phyloP scores from a whole-genome alignment of 2,888 invertebrate genomes.

The Encarsia formosa region DNA sequence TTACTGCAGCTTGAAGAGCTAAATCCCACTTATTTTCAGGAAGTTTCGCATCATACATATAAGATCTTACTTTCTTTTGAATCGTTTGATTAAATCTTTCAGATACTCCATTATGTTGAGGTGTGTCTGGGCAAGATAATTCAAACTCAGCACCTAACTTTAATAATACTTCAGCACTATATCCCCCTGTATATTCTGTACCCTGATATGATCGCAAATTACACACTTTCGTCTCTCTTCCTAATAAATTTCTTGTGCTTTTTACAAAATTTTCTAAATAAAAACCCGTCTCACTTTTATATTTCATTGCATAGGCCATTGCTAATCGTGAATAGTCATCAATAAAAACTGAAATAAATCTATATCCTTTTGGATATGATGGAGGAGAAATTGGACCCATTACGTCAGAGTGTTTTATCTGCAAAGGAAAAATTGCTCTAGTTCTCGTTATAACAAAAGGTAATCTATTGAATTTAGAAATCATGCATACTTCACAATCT shows the following conservation, averaged over 20 bases:
- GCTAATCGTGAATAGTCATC: conserved; percentile 31
- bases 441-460: conserved; percentile 23
- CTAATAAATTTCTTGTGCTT: conserved; percentile 28
- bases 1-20: conserved; percentile 19
- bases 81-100: conserved; percentile 28
- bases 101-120: conserved; percentile 26
- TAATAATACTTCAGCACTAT: conserved; percentile 26
- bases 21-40: conserved; percentile 27
- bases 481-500: conserved; percentile 30
- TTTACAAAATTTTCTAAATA: conserved; percentile 24
- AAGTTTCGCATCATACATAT: conserved; percentile 12
- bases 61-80: conserved; percentile 22
- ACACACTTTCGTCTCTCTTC: conserved; percentile 28
- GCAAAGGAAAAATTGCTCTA: conserved; percentile 23
- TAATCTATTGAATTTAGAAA: conserved; percentile 30
- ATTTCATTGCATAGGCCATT: conserved; percentile 27
- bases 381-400: conserved; percentile 27
- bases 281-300: conserved; percentile 22
- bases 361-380: conserved; percentile 24
- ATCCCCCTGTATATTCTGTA: conserved; percentile 28
- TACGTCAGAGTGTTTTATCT: conserved; percentile 28
- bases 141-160: conserved; percentile 22
- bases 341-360: conserved; percentile 25
- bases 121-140: conserved; percentile 20
- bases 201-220: conserved; percentile 29